phyloP scores from a whole-genome alignment of 2,113 vertebrate genomes.

The Varanus komodoensis region DNA sequence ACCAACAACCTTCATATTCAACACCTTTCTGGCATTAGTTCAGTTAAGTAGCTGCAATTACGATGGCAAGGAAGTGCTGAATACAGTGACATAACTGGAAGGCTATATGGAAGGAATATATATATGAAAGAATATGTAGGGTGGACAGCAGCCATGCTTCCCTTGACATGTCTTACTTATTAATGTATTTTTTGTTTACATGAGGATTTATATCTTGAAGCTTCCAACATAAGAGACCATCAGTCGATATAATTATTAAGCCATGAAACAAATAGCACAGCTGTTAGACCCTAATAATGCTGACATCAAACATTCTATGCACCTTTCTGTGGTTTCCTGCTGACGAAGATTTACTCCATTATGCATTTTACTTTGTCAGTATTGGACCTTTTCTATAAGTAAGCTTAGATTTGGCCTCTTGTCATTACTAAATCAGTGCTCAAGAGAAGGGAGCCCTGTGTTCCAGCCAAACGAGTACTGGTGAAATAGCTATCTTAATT shows the following conservation, averaged over 20 bases:
- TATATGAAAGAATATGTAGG: background rate
- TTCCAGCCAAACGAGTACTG: background rate
- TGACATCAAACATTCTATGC: background rate
- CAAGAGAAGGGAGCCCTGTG: background rate
- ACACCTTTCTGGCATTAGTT: background rate
- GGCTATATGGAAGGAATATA: background rate
- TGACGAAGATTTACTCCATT: background rate
- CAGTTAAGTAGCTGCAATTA: background rate
- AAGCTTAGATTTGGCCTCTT: background rate
- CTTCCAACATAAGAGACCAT: background rate
- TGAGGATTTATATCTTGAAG: background rate
- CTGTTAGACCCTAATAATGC: background rate
- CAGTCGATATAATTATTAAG: background rate
- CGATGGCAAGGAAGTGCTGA: background rate
- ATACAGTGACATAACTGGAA: background rate
- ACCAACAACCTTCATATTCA: background rate
- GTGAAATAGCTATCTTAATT: background rate
- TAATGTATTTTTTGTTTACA: background rate
- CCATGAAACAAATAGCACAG: background rate
- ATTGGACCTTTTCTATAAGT: background rate
- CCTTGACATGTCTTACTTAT: background rate
- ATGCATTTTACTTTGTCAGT: background rate
- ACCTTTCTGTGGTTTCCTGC: background rate
- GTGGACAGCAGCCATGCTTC: background rate
- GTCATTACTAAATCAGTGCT: background rate